Evolutionary conservation across 2,888 invertebrate genomes (phyloP), one percentile per base, ranked within the genome.

Genomic region (Microctonus hyperodae): DNA sequence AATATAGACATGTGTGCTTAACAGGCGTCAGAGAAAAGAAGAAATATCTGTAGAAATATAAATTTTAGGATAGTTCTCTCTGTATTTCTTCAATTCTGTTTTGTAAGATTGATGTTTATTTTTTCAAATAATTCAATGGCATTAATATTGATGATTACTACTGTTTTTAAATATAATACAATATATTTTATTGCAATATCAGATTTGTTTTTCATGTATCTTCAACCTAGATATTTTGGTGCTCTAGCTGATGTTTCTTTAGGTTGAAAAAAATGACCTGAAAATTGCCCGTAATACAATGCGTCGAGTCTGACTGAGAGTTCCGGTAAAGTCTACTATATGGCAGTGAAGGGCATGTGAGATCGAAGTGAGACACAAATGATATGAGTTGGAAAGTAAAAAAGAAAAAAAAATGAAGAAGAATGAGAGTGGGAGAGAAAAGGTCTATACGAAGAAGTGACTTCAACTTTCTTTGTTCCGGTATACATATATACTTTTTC

Each of bases 381-480:
- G n/a, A n/a, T n/a, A n/a, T n/a, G n/a, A n/a, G 37, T 28, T 50
- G 53, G 16, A 37, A 59, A 53, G 35, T 28, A 50, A 60, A 35
- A 25, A 28, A 35, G 35, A 6, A 62, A 65, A 57, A 59, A 25
- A 56, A 33, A 48, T 22, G 50, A 37, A n/a, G n/a, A 28, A 16
- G 20, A 16, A 20, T 20, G 57, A 44, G 35, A 25, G 60, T 35
- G 44, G 22, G 50, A 57, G 51, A 58, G 44, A 60, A 44, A 23
- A 48, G 25, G 44, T 2, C 11, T n/a, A 16, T 48, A 13, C 59
- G 16, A 56, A 35, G 56, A 61, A 66, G 22, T 33, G 10, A 31
- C 48, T 53, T 10, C 50, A 44, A 61, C 20, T 59, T 28, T 44
- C 65, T 60, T 65, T 65, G 65, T 65, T 65, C 59, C 44, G 59